Evolutionary conservation across 2,797 vertebrate genomes (phyloP).

Genomic region (Margarornis squamiger): DNA sequence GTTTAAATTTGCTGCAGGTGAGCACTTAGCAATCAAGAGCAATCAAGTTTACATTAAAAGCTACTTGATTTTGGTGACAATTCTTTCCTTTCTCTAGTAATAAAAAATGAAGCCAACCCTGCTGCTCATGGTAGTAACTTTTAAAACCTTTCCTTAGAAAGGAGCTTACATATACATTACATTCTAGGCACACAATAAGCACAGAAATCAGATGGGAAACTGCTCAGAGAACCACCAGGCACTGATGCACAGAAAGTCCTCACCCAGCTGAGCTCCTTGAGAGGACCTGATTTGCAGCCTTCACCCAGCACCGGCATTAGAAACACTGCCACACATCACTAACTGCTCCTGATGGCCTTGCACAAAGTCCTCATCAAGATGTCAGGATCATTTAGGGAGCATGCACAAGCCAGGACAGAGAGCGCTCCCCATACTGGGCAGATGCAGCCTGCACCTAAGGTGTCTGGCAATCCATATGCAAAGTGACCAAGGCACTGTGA

Average conservation of each 20-base stretch:
- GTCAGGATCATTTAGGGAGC: neutral
- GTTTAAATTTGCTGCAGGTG: neutral
- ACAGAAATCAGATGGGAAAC: neutral
- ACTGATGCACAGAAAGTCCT: neutral
- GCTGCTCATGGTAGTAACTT: neutral
- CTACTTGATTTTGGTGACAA: neutral
- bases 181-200: neutral
- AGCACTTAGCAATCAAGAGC: neutral
- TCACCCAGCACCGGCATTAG: neutral
- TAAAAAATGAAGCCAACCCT: neutral
- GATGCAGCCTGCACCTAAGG: neutral
- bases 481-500: neutral
- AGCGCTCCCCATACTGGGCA: accelerated
- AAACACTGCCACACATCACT: neutral
- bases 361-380: accelerated
- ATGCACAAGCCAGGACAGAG: neutral
- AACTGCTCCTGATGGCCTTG: neutral
- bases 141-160: neutral
- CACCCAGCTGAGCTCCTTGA: neutral
- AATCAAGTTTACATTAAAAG: neutral
- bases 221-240: neutral
- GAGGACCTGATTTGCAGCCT: neutral
- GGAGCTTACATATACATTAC: neutral
- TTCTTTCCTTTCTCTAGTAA: neutral
- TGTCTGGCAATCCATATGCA: neutral